A percentile compares a stretch with the other conserved stretches of the same genome.
Evolutionary conservation across 2,113 vertebrate genomes (phyloP).

Genomic region (Gobiocypris rarus): DNA sequence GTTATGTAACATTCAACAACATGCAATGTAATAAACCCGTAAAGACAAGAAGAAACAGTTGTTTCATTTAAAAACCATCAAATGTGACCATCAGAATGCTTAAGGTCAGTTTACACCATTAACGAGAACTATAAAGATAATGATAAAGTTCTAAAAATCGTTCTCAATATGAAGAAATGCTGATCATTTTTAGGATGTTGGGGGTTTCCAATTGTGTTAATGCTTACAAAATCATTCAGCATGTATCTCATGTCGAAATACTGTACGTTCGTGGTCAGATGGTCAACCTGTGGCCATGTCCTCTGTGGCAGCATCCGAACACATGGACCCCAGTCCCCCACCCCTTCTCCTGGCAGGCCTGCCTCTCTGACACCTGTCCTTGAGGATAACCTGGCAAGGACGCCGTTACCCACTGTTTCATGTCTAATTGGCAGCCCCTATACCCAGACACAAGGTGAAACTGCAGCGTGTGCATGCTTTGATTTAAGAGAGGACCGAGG

Average conservation of each 20-base stretch:
- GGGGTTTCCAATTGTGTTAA: background rate
- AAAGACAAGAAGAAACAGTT: too few relatives aligned
- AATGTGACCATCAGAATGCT: too few relatives aligned
- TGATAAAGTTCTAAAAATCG: too few relatives aligned
- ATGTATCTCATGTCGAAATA: background rate
- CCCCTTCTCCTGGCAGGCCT: background rate
- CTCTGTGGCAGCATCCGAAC: constrained; percentile 11
- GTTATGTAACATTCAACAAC: background rate
- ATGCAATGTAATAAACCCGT: background rate
- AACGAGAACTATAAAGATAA: too few relatives aligned
- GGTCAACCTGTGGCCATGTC: background rate
- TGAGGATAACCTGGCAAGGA: constrained; percentile 64
- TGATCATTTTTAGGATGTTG: background rate
- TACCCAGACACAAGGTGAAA: constrained; percentile 53
- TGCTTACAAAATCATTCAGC: background rate
- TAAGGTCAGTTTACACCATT: too few relatives aligned
- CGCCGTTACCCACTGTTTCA: constrained; percentile 57
- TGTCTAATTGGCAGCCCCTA: constrained; percentile 67
- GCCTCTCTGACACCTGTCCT: constrained; percentile 62
- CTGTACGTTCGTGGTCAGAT: background rate
- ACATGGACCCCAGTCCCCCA: background rate
- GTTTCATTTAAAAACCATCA: too few relatives aligned
- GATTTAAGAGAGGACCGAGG: constrained; percentile 35
- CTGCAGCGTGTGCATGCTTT: constrained; percentile 70
- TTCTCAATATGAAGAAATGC: background rate